Evolutionary conservation across 2,888 invertebrate species (phyloP).

Genomic region (Machimus rusticus): DNA sequence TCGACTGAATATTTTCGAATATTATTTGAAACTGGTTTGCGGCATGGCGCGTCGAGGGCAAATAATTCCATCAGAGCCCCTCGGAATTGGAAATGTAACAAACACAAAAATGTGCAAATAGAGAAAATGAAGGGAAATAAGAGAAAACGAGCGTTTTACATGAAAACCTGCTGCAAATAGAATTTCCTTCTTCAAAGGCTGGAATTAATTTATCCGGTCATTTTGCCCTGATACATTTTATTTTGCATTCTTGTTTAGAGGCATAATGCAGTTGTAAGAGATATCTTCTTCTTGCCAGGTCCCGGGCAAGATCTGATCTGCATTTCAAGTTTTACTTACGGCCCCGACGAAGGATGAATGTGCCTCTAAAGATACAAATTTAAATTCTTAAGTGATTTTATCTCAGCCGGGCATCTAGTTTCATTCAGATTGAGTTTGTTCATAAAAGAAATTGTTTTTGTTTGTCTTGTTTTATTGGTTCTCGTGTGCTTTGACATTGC

Average conservation of each 20-base stretch:
- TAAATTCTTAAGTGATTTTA: constrained; percentile 34
- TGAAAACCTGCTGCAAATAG: constrained; percentile 31
- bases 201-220: constrained; percentile 36
- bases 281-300: constrained; percentile 19
- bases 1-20: constrained; percentile 30
- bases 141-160: constrained; percentile 15
- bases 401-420: constrained; percentile 21
- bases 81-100: background rate
- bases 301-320: constrained; percentile 11
- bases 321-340: constrained; percentile 24
- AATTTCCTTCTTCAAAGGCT: constrained; percentile 1
- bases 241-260: constrained; percentile 13
- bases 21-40: constrained; percentile 22
- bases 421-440: constrained; percentile 15
- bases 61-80: background rate
- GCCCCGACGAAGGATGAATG: background rate
- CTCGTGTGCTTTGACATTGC: background rate
- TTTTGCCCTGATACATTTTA: constrained; percentile 18
- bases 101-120: background rate
- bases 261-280: constrained; percentile 17
- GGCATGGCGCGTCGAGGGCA: background rate
- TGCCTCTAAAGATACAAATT: constrained; percentile 11
- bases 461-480: background rate
- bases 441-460: background rate
- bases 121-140: background rate